phyloP scores from a whole-genome alignment of 2,797 vertebrate genomes.

The Borostomias antarcticus region DNA sequence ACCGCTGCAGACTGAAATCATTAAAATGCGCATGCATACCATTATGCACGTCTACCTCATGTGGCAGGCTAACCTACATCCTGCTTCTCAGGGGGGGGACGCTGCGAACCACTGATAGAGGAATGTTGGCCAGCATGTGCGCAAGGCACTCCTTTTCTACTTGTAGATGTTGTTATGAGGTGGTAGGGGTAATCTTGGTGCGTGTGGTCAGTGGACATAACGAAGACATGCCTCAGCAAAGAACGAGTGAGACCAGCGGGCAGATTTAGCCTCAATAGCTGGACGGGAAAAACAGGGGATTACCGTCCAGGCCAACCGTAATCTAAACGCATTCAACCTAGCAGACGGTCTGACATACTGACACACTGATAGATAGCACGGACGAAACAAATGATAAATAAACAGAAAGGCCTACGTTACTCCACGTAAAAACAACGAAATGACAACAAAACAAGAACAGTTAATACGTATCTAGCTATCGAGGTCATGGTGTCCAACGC shows the following conservation, averaged over 20 bases:
- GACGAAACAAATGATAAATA: neutral
- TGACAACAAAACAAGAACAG: neutral
- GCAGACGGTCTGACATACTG: slow-evolving; percentile 16
- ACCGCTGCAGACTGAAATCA: neutral
- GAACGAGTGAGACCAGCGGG: slow-evolving; percentile 33
- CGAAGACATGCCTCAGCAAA: slow-evolving; percentile 48
- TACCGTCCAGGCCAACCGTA: slow-evolving; percentile 15
- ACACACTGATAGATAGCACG: slow-evolving; percentile 26
- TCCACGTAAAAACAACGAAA: neutral
- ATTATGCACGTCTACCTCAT: neutral
- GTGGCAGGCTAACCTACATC: neutral
- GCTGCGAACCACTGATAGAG: neutral
- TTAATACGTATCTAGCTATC: slow-evolving; percentile 8
- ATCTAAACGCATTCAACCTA: neutral
- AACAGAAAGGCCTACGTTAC: slow-evolving; percentile 1
- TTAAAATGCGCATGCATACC: neutral
- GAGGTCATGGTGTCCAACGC: slow-evolving; percentile 14
- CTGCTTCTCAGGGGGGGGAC: neutral
- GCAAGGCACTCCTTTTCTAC: neutral
- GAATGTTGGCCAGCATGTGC: neutral
- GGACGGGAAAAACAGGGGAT: slow-evolving; percentile 24
- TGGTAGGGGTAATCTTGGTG: neutral
- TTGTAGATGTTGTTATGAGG: neutral
- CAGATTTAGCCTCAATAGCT: slow-evolving; percentile 39
- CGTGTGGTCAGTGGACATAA: slow-evolving; percentile 14